Base-by-base conservation (phyloP, 2,113 vertebrate genomes). In the Myotis lucifugus region DNA sequence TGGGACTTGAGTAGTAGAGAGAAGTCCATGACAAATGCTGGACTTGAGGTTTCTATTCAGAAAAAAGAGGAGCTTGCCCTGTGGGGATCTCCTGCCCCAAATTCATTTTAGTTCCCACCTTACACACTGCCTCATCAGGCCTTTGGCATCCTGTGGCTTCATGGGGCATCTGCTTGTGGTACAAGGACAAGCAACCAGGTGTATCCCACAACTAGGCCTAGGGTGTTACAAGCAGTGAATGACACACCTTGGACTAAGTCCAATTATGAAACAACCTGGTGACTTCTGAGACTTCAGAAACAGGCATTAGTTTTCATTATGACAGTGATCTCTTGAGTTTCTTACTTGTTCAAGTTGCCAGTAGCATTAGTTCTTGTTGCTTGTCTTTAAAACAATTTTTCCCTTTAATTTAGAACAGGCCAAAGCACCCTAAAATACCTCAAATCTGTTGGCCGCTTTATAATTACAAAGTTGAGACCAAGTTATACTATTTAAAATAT, bases 401-500 rank as follows among this genome's bases (percentile, higher is more conserved):
- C 77, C 94, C 92, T 97, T 98, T 97, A 96, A 98, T 98, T 98
- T 97, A 97, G 97, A 98, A 96, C 93, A 97, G 97, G 97, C 97
- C 97, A 98, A 97, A 96, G 96, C 97, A 98, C 97, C 96, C 97
- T 97, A 97, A 97, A 98, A 98, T 98, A 97, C 97, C 97, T 98
- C 97, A 98, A 98, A 98, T 98, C 97, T 98, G 97, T 97, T 98
- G 97, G 97, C 93, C 97, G 97, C 97, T 98, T 98, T 97, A 98
- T 97, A 98, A 98, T 98, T 98, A 98, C 96, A 97, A 98, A 98
- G 97, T 98, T 96, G 97, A 98, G 97, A 98, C 97, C 97, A 97
- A 98, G 97, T 98, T 98, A 96, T 97, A 98, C 97, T 98, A 98
- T 97, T 98, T 98, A 98, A 98, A 98, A 98, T 98, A 98, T 97